Percentiles rank a stretch among this genome's conserved stretches.
These are phyloP conservation scores for Anarhynchus alexandrinus DNA, from an alignment of 2,113 vertebrate species.

Conservation along the genomic window DNA sequence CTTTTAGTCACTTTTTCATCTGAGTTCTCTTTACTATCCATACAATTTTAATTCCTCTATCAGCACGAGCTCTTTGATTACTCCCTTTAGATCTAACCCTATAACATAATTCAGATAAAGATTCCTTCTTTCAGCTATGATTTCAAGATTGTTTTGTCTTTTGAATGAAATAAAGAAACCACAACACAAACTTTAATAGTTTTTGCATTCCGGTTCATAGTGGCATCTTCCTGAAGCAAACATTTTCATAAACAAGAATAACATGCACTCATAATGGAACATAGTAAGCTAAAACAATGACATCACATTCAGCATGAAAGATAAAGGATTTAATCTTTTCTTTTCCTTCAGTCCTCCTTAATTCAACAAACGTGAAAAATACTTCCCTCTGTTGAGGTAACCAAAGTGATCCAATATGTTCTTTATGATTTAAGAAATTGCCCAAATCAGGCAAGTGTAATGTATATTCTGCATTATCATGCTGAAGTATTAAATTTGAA, in stretches of 20 bases:
- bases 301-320: background rate
- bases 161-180: background rate
- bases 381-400: background rate
- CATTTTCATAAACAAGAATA: background rate
- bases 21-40: background rate
- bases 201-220: background rate
- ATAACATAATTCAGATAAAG: background rate
- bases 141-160: background rate
- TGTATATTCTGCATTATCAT: background rate
- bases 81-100: background rate
- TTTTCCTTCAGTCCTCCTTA: background rate
- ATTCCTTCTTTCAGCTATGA: background rate
- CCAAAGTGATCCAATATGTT: background rate
- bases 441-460: background rate
- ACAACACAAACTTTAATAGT: background rate
- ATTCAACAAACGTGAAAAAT: background rate
- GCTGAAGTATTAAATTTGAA: background rate
- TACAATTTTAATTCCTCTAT: background rate
- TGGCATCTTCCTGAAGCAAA: background rate
- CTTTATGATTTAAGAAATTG: background rate
- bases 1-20: background rate
- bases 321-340: background rate
- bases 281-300: background rate
- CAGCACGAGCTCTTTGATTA: background rate
- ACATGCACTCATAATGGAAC: background rate